These are phyloP conservation scores for Mus pahari DNA, from an alignment of 2,113 vertebrate genomes.

Conservation along the genomic window DNA sequence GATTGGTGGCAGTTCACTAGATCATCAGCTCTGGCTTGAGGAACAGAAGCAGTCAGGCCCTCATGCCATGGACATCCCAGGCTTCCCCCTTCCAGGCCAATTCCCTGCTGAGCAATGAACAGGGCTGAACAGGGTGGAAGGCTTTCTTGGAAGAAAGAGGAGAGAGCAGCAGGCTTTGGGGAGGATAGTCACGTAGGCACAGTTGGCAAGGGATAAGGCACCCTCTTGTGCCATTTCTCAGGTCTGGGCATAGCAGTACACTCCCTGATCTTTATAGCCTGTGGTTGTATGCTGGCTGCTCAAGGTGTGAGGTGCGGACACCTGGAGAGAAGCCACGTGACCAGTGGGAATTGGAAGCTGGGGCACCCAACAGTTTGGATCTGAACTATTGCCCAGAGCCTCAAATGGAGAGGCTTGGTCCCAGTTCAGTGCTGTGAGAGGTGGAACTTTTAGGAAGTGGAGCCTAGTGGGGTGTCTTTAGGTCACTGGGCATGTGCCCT, in stretches of 20 bases:
- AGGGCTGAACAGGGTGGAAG: no score
- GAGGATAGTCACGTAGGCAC: neutral
- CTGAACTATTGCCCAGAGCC: neutral
- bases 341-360: neutral
- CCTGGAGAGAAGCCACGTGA: neutral
- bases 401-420: neutral
- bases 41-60: neutral
- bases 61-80: neutral
- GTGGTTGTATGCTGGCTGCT: no score
- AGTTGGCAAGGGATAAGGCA: neutral
- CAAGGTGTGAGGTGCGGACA: fast-evolving
- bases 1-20: neutral
- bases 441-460: neutral
- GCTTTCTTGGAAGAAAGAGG: neutral
- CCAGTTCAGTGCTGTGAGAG: neutral
- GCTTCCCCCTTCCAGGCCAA: no score
- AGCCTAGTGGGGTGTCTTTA: neutral
- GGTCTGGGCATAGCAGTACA: fast-evolving
- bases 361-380: neutral
- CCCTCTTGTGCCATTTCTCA: neutral
- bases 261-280: neutral
- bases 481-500: neutral
- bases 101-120: neutral
- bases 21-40: neutral
- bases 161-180: neutral